Evolutionary conservation across 1,140 invertebrate species (phyloP), one percentile per base, ranked within the genome.

Genomic region (Papilio polyxenes): DNA sequence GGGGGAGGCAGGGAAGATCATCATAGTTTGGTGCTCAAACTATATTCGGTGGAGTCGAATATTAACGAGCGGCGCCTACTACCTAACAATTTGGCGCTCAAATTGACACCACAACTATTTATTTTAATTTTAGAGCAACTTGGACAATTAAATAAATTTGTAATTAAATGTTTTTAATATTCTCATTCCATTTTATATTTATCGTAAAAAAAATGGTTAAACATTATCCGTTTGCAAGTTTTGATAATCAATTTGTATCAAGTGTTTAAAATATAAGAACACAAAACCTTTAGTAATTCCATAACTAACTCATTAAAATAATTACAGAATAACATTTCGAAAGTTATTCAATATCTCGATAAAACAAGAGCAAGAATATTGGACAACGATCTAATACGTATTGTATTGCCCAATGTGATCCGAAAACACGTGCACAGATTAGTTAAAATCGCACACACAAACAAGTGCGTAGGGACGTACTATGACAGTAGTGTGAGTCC

Each of bases 21-120:
- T 51, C 31, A 48, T 87, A 86, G 31, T 82, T 82, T 86, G 83
- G 88, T 15, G 13, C 5, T 11, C 31, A 15, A 72, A 48, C 77
- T 80, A 62, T 23, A 40, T 51, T 48, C 77, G 79, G 77, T 81
- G 23, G 77, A 75, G 77, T 83, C 85, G 87, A 89, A 86, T 83
- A 82, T 81, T 87, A 69, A 31, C 23, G 40, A 1, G 40, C 40
- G 77, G 53, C 78, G 78, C 31, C 75, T 31, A n/a, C 75, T 8
- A 20, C 59, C 40, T 11, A 40, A 80, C 56, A 48, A 80, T 65
- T 80, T 65, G 44, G 59, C 78, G 59, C 78, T 44, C 31, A 59
- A 77, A 77, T 77, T 77, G 49, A 77, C 75, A 49, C 44, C 75
- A 49, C 44, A 53, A 13, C 48, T 77, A 56, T 56, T 77, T 77